Base-by-base conservation (phyloP, 1,140 invertebrate genomes). In the Microplitis mediator region DNA sequence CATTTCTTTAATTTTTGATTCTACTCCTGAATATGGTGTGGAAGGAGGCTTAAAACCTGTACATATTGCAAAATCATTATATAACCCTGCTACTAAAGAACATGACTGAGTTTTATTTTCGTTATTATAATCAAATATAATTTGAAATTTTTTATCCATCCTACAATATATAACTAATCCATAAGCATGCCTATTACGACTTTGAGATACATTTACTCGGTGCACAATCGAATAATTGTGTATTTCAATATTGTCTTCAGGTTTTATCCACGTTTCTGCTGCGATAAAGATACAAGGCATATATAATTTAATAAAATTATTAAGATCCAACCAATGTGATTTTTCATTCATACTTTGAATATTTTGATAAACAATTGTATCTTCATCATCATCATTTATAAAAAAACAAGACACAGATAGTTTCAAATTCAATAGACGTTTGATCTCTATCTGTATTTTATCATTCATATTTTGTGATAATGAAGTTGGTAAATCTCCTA, bases 301-400 rank as follows among this genome's bases (percentile, higher is more conserved):
- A 63, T 23, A 73, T 62, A 32, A 73, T 54, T 14, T 67, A 32
- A 23, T 73, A 54, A 51, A 58, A 56, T 68, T 73, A 65, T 14
- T 14, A 62, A 62, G 36, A 73, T 60, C 71, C 67, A 69, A n/a
- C 32, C 35, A n/a, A 68, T 73, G 32, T 63, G 54, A 36, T 35
- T 63, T 73, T 54, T 73, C 68, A 11, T 36, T 62, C 35, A 68
- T 51, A 23, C 64, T 67, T 35, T 39, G 14, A 6, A 73, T 65
- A 58, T 73, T 73, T 13, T 73, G 58, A 68, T 73, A 68, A n/a
- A 68, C 68, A 16, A 73, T 52, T 68, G 67, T 73, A 13, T 62
- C 8, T 60, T 6, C 14, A 50, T 50, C 32, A n/a, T 13, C 56
- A 16, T 50, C 6, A 62, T 62, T 62, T 58, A 60, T 35, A 54